Conservation (phyloP, 1,140 invertebrate genomes). For the Matsumurasca onukii region DNA sequence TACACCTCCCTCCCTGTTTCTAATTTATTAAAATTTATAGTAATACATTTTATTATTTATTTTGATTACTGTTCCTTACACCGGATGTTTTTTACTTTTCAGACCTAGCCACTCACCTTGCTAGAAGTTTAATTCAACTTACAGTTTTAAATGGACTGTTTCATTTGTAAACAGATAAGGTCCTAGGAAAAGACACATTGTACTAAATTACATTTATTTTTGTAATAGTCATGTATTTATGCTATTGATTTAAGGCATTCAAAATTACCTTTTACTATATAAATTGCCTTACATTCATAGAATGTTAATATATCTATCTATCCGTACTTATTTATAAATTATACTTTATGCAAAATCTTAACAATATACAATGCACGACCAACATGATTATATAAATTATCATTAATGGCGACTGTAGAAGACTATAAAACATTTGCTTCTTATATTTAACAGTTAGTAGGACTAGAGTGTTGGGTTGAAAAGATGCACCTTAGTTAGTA, state of each 20-base stretch:
- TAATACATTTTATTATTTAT: too few relatives aligned
- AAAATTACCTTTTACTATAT: conserved; percentile 17
- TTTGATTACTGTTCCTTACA: too few relatives aligned
- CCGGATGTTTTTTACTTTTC: too few relatives aligned
- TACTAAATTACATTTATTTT: conserved; percentile 31
- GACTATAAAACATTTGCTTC: background rate
- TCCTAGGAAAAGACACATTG: too few relatives aligned
- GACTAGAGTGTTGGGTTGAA: conserved; percentile 13
- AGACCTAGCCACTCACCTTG: too few relatives aligned
- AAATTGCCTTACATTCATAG: conserved; percentile 29
- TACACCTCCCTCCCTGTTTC: too few relatives aligned
- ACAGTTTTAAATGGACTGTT: too few relatives aligned
- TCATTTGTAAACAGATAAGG: too few relatives aligned
- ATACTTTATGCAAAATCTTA: too few relatives aligned
- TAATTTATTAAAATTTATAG: too few relatives aligned
- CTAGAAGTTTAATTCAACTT: too few relatives aligned
- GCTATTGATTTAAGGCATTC: conserved; percentile 24
- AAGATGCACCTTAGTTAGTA: too few relatives aligned
- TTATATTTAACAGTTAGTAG: background rate
- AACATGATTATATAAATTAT: background rate
- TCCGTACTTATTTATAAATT: conserved; percentile 16
- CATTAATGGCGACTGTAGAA: conserved; percentile 2
- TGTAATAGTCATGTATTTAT: conserved; percentile 15
- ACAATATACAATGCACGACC: conserved; percentile 13
- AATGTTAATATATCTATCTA: conserved; percentile 32